phyloP scores from a whole-genome alignment of 2,888 invertebrate species.

The Scaptomyza tumidula region DNA sequence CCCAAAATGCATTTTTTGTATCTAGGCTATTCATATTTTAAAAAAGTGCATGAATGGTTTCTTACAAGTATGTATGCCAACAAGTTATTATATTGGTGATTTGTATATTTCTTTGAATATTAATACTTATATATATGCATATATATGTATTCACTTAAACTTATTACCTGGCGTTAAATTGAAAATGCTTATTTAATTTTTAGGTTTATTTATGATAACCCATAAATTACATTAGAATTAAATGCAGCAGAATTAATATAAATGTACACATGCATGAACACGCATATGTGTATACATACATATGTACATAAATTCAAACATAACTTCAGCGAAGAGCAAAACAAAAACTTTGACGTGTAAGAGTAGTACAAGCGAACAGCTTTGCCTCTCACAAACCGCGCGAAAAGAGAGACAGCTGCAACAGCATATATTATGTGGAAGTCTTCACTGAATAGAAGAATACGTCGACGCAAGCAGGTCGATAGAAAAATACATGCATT shows the following conservation, averaged over 20 bases:
- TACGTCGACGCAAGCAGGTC: constrained; percentile 30
- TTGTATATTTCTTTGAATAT: constrained; percentile 1
- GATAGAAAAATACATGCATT: constrained; percentile 20
- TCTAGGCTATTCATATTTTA: constrained; percentile 12
- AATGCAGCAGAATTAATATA: background rate
- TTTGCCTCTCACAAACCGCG: constrained; percentile 13
- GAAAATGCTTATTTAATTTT: background rate
- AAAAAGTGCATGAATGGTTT: constrained; percentile 20
- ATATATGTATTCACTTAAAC: background rate
- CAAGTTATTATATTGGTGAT: background rate
- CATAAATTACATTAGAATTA: background rate
- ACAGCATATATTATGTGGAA: constrained; percentile 34
- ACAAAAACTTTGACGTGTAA: constrained; percentile 22
- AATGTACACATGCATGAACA: background rate
- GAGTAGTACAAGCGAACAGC: constrained; percentile 18
- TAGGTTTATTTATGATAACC: background rate
- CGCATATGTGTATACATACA: constrained; percentile 2
- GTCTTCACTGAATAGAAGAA: constrained; percentile 18
- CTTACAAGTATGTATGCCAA: constrained; percentile 3
- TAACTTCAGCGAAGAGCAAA: constrained; percentile 18
- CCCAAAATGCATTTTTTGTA: constrained; percentile 24
- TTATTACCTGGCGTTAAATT: background rate
- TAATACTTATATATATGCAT: background rate
- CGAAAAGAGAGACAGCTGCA: constrained; percentile 21
- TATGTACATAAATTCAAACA: constrained; percentile 12